These are phyloP conservation scores for Disparrhopalites patrizii DNA, from an alignment of 2,888 invertebrate species.

Conservation along the genomic window DNA sequence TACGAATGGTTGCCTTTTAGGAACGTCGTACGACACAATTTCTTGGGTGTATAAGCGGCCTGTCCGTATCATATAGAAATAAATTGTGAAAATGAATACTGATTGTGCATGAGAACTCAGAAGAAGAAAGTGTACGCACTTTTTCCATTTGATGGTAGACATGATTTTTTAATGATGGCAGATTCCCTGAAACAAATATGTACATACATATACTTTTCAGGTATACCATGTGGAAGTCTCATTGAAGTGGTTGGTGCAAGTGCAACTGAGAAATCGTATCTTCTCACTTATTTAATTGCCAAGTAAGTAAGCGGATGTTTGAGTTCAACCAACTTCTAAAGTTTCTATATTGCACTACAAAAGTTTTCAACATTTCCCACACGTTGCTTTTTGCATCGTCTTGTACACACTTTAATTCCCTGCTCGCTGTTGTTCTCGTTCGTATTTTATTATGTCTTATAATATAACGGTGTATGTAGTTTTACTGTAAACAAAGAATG, in stretches of 20 bases:
- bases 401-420: not conserved
- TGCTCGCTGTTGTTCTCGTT: not conserved
- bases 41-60: no score
- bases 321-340: not conserved
- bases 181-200: not conserved
- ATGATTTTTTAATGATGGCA: no score
- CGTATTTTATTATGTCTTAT: not conserved
- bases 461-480: not conserved
- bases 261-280: slow-evolving; percentile 40
- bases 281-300: slow-evolving; percentile 42
- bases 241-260: slow-evolving; percentile 38
- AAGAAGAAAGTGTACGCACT: no score
- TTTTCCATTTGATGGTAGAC: not conserved
- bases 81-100: no score
- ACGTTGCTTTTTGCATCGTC: no score
- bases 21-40: no score
- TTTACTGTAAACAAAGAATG: no score
- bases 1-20: no score
- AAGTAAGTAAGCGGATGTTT: slow-evolving; percentile 31
- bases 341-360: no score
- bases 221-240: slow-evolving; percentile 36
- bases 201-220: slow-evolving; percentile 25
- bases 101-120: no score
- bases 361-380: no score
- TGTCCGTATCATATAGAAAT: no score